Conservation (phyloP, 2,888 invertebrate species). For the Hypolimnas misippus region DNA sequence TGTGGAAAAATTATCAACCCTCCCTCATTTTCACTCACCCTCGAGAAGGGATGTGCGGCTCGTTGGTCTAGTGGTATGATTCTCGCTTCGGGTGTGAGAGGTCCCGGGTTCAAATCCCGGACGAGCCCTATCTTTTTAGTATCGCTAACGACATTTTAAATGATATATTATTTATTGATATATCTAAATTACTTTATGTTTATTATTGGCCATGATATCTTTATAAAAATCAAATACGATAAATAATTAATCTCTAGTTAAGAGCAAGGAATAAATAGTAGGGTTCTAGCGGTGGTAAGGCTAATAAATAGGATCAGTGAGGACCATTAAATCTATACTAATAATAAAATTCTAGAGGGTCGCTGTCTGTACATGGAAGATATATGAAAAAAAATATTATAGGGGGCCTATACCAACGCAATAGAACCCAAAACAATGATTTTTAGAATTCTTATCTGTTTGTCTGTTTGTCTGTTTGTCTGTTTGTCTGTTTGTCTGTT, state of each 20-base stretch:
- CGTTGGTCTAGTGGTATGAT: slow-evolving; percentile 85
- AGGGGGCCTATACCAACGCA: too few relatives aligned
- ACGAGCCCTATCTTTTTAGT: slow-evolving; percentile 68
- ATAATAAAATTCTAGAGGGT: too few relatives aligned
- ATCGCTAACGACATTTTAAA: not conserved
- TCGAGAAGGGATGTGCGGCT: slow-evolving; percentile 55
- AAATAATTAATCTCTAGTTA: not conserved
- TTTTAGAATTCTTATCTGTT: too few relatives aligned
- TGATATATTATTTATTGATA: not conserved
- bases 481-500: too few relatives aligned
- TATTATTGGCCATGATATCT: too few relatives aligned
- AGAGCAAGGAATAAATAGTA: not conserved
- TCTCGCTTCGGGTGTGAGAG: slow-evolving; percentile 85
- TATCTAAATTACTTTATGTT: not conserved
- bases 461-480: too few relatives aligned
- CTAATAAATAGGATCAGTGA: slow-evolving; percentile 20
- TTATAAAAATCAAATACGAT: too few relatives aligned
- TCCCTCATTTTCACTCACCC: slow-evolving; percentile 10
- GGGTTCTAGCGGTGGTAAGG: slow-evolving; percentile 7
- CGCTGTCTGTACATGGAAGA: too few relatives aligned
- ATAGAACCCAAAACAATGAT: too few relatives aligned
- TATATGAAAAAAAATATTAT: too few relatives aligned
- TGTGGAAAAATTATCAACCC: slow-evolving; percentile 1
- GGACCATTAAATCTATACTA: too few relatives aligned
- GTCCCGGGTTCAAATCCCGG: slow-evolving; percentile 85